Evolutionary conservation across 2,888 invertebrate species (phyloP), one percentile per base, ranked within the genome.

Genomic region (Dexiosoma caninum): DNA sequence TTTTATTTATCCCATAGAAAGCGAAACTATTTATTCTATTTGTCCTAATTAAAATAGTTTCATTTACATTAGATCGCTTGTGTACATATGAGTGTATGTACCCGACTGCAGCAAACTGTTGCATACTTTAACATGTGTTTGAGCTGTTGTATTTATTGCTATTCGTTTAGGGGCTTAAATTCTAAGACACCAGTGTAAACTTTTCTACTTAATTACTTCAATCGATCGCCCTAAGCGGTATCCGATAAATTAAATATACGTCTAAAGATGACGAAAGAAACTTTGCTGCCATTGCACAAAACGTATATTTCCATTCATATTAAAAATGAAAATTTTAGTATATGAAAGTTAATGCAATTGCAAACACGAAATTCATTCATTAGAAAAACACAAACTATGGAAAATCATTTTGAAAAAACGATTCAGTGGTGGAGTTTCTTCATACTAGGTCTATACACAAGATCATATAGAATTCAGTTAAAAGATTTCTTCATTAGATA

Each of bases 51-150:
- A 42, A 42, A 8, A 14, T 9, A 16, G 14, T 2, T 0, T 16
- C 5, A 42, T 40, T 16, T 8, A 6, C 6, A 46, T 9, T 2
- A 12, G 0, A 46, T 12, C 19, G 1, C 6, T 4, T 49, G n/a
- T 27, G 3, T 14, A 19, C 2, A 10, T 51, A 37, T 2, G 30
- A 42, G 8, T 32, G 42, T 21, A 14, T 51, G 7, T 27, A 46
- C 40, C 16, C 27, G 67, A 40, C 10, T 40, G 32, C 59, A 71
- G 51, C 80, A 77, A 80, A 77, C 80, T 80, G 80, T 80, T 80
- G 80, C 80, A 77, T 71, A 76, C 66, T 16, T 51, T 3, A 10
- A 2, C 27, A 64, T 55, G 55, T 55, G 49, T 62, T 21, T 21
- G 9, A 23, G 30, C 14, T 62, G 2, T 27, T 19, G 0, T 46